phyloP scores from a whole-genome alignment of 92 coral and sea anemone genomes.

The Zoanthus gigantus region DNA sequence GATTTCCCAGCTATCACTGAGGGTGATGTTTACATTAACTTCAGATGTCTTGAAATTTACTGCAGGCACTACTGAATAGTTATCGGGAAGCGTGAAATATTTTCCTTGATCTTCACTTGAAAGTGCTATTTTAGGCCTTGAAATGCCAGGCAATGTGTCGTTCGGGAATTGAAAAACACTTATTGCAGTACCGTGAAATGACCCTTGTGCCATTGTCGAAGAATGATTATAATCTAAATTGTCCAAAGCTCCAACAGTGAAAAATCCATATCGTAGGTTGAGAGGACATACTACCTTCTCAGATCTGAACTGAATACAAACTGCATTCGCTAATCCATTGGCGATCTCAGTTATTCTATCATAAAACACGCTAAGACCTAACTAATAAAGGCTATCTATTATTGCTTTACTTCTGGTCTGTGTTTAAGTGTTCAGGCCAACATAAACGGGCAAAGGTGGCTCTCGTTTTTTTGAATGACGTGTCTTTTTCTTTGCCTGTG shows the following conservation, averaged over 20 bases:
- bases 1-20: not conserved
- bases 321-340: not conserved
- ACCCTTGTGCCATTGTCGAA: not conserved
- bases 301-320: not conserved
- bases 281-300: not conserved
- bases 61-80: constrained; percentile 17
- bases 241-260: not conserved
- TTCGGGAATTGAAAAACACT: not conserved
- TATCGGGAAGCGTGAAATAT: constrained; percentile 27
- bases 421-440: not conserved
- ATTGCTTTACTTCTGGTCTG: not conserved
- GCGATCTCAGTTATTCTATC: not conserved
- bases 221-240: not conserved
- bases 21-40: not conserved
- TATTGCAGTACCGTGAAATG: not conserved
- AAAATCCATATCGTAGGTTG: not conserved
- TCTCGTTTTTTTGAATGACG: not conserved
- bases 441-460: not conserved
- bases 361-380: not conserved
- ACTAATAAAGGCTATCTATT: not conserved
- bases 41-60: not conserved
- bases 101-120: constrained; percentile 4
- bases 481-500: not conserved
- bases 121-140: constrained; percentile 13
- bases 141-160: not conserved